Percentiles rank a stretch among this genome's conserved stretches.
These are phyloP conservation scores for Rhopalosiphum nymphaeae DNA, from an alignment of 2,888 invertebrate species.

Conservation along the genomic window DNA sequence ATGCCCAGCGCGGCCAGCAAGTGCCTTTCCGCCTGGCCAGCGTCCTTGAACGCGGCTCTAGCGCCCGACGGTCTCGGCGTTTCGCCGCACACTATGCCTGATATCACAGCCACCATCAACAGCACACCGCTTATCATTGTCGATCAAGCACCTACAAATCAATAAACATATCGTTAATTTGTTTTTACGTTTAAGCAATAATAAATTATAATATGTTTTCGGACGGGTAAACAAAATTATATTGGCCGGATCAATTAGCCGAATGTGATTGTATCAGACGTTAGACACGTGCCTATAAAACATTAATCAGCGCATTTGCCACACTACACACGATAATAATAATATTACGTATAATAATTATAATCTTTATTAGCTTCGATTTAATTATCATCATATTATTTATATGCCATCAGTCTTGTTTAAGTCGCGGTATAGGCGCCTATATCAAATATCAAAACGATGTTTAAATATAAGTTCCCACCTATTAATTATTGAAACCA, in stretches of 20 bases:
- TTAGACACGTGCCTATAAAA: constrained; percentile 19
- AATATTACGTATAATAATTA: not conserved
- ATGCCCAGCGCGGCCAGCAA: constrained; percentile 77
- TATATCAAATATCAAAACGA: not conserved
- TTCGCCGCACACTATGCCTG: constrained; percentile 68
- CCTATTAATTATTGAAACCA: not conserved
- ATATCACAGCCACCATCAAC: constrained; percentile 70
- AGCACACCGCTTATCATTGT: constrained; percentile 70
- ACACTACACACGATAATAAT: not conserved
- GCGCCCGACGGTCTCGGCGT: constrained; percentile 69
- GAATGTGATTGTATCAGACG: constrained; percentile 30
- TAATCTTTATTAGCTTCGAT: not conserved
- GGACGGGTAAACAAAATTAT: not conserved
- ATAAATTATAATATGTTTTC: not conserved
- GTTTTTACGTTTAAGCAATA: not conserved
- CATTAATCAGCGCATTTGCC: not conserved
- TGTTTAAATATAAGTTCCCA: not conserved
- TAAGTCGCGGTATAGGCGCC: not conserved
- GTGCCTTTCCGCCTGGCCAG: constrained; percentile 74
- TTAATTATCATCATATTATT: not conserved
- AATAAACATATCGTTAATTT: not conserved
- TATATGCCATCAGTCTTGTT: not conserved
- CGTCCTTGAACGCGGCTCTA: constrained; percentile 69
- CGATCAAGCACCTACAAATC: constrained; percentile 70
- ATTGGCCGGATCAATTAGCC: not conserved